Percentiles rank a stretch among this genome's conserved stretches.
These are phyloP conservation scores for Phalacrocorax pelagicus DNA, from an alignment of 2,113 vertebrate genomes.

Conservation along the genomic window DNA sequence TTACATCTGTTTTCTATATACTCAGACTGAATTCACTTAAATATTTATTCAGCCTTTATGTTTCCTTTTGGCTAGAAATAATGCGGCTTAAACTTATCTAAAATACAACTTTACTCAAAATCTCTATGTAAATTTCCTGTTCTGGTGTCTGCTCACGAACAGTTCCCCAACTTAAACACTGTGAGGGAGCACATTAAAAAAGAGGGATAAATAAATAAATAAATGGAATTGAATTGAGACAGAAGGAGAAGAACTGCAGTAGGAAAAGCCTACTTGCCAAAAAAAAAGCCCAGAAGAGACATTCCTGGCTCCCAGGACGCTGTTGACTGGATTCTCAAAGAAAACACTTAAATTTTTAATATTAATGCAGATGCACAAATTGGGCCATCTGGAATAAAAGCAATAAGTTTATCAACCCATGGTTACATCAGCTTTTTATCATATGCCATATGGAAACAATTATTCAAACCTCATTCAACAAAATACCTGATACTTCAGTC, in stretches of 20 bases:
- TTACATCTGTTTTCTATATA: constrained; percentile 47
- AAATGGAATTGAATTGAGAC: background rate
- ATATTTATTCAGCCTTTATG: constrained; percentile 40
- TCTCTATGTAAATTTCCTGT: background rate
- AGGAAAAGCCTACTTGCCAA: background rate
- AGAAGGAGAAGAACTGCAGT: background rate
- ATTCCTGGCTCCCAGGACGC: background rate
- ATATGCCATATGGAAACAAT: background rate
- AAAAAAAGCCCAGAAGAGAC: background rate
- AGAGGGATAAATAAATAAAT: background rate
- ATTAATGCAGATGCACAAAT: constrained; percentile 34
- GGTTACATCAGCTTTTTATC: background rate
- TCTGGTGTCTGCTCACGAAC: background rate
- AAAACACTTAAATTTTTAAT: constrained; percentile 48
- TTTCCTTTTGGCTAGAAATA: constrained; percentile 48
- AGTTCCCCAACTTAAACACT: background rate
- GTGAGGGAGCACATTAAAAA: background rate
- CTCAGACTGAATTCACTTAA: constrained; percentile 29
- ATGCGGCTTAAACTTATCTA: constrained; percentile 15
- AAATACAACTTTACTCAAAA: constrained; percentile 13
- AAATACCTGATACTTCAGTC: background rate
- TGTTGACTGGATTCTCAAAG: constrained; percentile 2
- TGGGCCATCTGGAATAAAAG: constrained; percentile 24
- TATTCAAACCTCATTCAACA: background rate
- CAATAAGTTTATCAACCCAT: background rate